Evolutionary conservation across 2,113 vertebrate genomes (phyloP).

Genomic region (Calonectris borealis): DNA sequence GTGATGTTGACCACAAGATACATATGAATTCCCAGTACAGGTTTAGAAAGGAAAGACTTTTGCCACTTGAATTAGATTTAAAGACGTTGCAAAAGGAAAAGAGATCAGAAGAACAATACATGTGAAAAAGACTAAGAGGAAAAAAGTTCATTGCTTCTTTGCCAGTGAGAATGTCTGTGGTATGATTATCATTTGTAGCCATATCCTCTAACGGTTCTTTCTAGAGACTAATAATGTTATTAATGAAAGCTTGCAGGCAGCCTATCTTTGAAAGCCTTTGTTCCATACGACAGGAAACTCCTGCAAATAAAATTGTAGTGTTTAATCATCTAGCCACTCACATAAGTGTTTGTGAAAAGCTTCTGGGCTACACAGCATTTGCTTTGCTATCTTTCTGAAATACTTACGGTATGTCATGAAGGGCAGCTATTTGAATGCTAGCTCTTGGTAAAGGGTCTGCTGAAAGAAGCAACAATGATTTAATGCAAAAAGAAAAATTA

Average conservation of each 20-base stretch:
- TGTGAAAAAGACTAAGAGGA: neutral
- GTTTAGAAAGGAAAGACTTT: neutral
- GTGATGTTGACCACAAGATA: neutral
- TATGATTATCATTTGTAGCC: neutral
- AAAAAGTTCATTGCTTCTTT: neutral
- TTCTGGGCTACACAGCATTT: neutral
- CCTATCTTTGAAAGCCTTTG: neutral
- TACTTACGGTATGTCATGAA: neutral
- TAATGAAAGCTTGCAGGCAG: neutral
- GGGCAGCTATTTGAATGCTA: neutral
- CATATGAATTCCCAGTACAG: neutral
- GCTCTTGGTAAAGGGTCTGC: neutral
- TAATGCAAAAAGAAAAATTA: neutral
- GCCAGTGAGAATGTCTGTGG: neutral
- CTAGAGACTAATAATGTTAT: neutral
- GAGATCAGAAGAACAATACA: neutral
- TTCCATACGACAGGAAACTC: neutral
- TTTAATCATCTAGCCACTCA: neutral
- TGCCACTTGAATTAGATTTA: neutral
- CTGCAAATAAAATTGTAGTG: neutral
- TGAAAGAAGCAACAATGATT: neutral
- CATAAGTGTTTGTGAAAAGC: neutral
- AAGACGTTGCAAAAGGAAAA: neutral
- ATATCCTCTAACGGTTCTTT: neutral
- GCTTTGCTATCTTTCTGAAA: neutral